Percentiles rank a stretch among this genome's conserved stretches.
Conservation (phyloP, 1,140 invertebrate species). For the Sesamia nonagrioides region DNA sequence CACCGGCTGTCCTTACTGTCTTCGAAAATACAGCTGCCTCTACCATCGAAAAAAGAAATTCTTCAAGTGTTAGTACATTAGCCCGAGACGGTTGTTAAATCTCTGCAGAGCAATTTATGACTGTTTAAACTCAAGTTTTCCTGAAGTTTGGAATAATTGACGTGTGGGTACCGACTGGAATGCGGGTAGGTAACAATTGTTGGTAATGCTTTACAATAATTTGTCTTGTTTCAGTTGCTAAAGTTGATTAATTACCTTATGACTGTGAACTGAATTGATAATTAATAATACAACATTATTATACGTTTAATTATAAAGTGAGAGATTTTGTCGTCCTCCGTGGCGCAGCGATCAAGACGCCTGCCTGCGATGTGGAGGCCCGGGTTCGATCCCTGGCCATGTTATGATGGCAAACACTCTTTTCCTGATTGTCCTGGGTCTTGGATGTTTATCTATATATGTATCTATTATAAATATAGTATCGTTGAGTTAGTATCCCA, state of each 20-base stretch:
- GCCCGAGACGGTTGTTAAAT: conserved; percentile 40
- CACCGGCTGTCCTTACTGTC: conserved; percentile 60
- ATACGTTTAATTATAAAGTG: not conserved
- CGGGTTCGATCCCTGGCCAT: no score
- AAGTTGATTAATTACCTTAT: no score
- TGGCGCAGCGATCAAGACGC: no score
- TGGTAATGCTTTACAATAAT: not conserved
- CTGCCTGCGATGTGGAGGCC: not conserved
- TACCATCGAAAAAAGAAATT: conserved; percentile 52
- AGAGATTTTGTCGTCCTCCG: no score
- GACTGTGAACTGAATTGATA: not conserved
- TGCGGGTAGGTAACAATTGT: not conserved
- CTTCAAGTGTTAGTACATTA: conserved; percentile 22
- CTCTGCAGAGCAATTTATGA: conserved; percentile 1
- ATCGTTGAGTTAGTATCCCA: no score
- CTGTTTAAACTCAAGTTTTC: conserved; percentile 2
- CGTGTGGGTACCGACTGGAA: not conserved
- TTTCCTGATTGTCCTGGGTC: no score
- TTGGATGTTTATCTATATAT: no score
- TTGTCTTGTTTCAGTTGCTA: not conserved
- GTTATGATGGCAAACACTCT: no score
- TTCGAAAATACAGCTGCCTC: conserved; percentile 72
- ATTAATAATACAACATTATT: not conserved
- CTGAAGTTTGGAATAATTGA: not conserved
- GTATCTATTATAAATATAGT: no score